Conservation (phyloP, 2,888 invertebrate genomes). For the Meghimatium bilineatum region DNA sequence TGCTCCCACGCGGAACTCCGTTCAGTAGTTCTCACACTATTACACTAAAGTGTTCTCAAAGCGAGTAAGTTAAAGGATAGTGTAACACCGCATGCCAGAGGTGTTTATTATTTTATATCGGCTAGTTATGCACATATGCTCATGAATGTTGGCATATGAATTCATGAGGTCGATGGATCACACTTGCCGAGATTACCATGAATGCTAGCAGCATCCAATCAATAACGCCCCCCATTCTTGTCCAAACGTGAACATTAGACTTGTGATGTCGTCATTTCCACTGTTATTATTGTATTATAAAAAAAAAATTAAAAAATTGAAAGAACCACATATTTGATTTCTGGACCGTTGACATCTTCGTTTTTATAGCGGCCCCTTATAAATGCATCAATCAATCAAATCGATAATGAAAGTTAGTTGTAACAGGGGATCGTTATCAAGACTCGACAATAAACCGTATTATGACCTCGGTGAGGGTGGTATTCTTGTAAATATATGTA, state of each 20-base stretch:
- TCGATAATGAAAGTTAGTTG: too few relatives aligned
- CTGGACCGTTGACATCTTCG: too few relatives aligned
- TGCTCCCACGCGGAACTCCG: background rate
- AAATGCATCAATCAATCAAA: too few relatives aligned
- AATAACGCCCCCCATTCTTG: background rate
- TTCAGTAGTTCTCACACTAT: background rate
- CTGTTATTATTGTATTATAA: too few relatives aligned
- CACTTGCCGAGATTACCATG: background rate
- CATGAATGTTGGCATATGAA: background rate
- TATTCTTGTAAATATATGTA: too few relatives aligned
- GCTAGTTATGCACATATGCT: background rate
- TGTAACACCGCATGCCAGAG: background rate
- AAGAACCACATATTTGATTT: too few relatives aligned
- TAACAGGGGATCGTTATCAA: too few relatives aligned
- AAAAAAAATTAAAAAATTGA: too few relatives aligned
- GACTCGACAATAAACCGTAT: too few relatives aligned
- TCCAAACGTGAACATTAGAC: background rate
- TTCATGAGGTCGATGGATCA: background rate
- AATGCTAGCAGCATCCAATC: background rate
- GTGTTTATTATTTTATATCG: background rate
- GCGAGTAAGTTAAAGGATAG: background rate
- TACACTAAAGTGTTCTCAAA: too few relatives aligned
- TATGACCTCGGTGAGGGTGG: too few relatives aligned
- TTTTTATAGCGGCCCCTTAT: too few relatives aligned
- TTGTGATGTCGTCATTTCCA: background rate